Evolutionary conservation across 2,113 vertebrate species (phyloP), one percentile per base, ranked within the genome.

Genomic region (Coracopsis vasa): DNA sequence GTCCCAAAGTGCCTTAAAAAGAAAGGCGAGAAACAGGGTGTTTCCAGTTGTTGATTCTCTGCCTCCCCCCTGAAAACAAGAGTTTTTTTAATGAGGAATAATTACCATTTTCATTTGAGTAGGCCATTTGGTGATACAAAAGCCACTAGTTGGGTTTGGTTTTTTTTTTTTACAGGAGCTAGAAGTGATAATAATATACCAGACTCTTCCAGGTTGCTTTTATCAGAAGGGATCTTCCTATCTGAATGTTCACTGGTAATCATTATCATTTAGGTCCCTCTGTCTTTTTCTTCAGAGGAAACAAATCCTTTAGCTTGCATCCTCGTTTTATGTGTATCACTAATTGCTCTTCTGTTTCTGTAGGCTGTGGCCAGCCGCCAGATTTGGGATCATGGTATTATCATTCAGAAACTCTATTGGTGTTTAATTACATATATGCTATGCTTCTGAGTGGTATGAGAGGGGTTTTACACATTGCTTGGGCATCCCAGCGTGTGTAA

Each of bases 261-360:
- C 4, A 16, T 88, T 90, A 48, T 92, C 24, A 51, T 72, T 82
- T 88, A 80, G 51, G 42, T 58, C 9, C 31, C 83, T 94, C 81
- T 81, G 17, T 48, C 51, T 96, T 90, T 94, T 88, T 95, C 45
- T 96, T 72, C 71, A 44, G 82, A 92, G 58, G 79, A 69, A 92
- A 50, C 69, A 88, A 86, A 90, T 92, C 21, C 6, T 64, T 80
- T 90, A 88, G 56, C 73, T 39, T 94, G 50, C 71, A 18, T 70
- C 66, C 23, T 73, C 8, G 60, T 93, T 88, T 86, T 90, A 41
- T 58, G 65, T 86, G 90, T 79, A 23, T 67, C 33, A 39, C 51
- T 88, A 77, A 83, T 89, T 94, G 47, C 39, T 84, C 60, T 95
- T 88, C 5, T 94, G 79, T 96, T 97, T 96, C 2, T 3, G 50